Base-by-base conservation (phyloP, 1,140 invertebrate genomes). In the Sminthurides bifidus region DNA sequence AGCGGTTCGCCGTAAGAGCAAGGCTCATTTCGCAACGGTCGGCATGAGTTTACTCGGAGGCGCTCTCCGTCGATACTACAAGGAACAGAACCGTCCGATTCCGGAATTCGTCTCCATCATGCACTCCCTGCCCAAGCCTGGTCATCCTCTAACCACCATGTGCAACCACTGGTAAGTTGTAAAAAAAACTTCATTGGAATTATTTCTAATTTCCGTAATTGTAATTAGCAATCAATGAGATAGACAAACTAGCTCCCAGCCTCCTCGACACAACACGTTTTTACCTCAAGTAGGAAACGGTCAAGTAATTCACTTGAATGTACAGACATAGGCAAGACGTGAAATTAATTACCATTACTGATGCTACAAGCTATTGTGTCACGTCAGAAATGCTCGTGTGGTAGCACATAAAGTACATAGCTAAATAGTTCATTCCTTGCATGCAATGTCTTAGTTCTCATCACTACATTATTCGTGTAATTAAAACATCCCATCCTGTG, bases 21-120 rank as follows among this genome's bases (percentile, higher is more conserved):
- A 54, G 17, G 41, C 60, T 19, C 63, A 65, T 54, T 65, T 65
- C 59, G 63, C 63, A 2, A 56, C 58, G 2, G 51, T 61, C 24
- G 63, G 63, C 23, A 65, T 65, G 63, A 29, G 50, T 33, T n/a
- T 65, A 15, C 35, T 65, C 21, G 44, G 49, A 26, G 63, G 63
- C 44, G 63, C 63, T 27, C 29, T 61, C 26, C 43, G 52, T 6
- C 54, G 57, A 10, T 58, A 56, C 24, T 61, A 52, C 35, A n/a
- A 33, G 23, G 54, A 56, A 2, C 45, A 49, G n/a, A 37, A 45
- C 17, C 31, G 33, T 8, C 31, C 10, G 5, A n/a, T 59, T 5
- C 60, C 60, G 23, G 23, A 33, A 3, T 56, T 31, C 24, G 56
- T 59, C 1, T 44, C 48, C 12, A 56, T 65, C 21, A 65, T 65